Base-by-base conservation (phyloP, 2,113 vertebrate genomes). In the Ptyas mucosa region DNA sequence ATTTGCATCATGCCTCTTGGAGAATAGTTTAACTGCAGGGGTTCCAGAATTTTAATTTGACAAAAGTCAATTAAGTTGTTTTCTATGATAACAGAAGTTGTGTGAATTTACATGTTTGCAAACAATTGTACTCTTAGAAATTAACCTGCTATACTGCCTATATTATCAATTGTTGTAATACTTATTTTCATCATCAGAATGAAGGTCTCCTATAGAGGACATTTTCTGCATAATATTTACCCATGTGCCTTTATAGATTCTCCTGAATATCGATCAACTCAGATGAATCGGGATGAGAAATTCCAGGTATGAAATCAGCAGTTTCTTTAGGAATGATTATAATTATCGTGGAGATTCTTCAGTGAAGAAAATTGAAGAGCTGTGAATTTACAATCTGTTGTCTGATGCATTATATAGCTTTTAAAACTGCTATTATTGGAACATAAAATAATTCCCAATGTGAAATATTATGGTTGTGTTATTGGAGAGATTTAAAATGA, bases 221-320 rank as follows among this genome's bases (percentile, higher is more conserved):
- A 99, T 97, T 99, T 99, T 96, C 98, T 99, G 96, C 99, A 99
- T 97, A 99, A 99, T 97, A 99, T 99, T 98, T 99, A 99, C 96
- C 98, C 98, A 93, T 99, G 99, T 96, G 98, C 99, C 96, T 99
- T 99, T 97, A 99, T 99, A 94, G 99, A 99, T 97, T 99, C 99
- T 93, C 99, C 99, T 91, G 99, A 99, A 97, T 99, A 99, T 97
- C 98, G 99, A 94, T 99, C 99, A 95, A 99, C 99, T 0, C 98
- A 99, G 96, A 98, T 99, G 98, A 98, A 99, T 97, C 97, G 98
- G 96, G 99, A 99, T 94, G 99, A 99, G 95, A 99, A 98, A 96
- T 99, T 99, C 96, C 99, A 99, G 99, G 99, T 99, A 98, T 88
- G 92, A 15, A 39, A 61, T 11, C 52, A 7, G 39, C 34, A 9